Evolutionary conservation across 2,113 vertebrate genomes (phyloP).

Genomic region (Prinia subflava): DNA sequence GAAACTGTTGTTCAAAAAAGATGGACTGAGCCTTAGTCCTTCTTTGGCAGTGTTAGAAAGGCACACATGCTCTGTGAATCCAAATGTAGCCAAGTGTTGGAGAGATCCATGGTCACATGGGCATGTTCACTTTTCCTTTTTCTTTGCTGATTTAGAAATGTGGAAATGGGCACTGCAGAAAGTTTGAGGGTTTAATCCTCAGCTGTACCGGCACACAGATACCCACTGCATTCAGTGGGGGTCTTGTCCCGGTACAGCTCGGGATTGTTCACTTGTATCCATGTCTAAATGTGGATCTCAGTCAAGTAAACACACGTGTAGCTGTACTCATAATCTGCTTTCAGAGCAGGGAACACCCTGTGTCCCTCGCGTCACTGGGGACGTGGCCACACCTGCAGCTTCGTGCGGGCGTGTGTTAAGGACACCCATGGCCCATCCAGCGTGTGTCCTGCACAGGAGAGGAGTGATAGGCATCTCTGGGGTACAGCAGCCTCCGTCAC

Average conservation of each 20-base stretch:
- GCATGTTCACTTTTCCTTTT: neutral
- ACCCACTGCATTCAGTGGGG: fast-evolving
- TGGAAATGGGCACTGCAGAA: neutral
- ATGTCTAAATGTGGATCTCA: neutral
- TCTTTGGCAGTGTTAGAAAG: neutral
- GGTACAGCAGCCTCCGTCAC: neutral
- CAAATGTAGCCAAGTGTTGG: neutral
- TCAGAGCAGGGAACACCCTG: neutral
- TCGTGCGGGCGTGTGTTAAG: fast-evolving
- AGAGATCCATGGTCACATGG: neutral
- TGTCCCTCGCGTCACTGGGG: neutral
- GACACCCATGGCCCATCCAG: neutral
- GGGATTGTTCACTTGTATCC: neutral
- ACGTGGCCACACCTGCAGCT: neutral
- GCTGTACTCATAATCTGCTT: neutral
- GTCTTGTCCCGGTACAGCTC: neutral
- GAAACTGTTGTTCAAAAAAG: neutral
- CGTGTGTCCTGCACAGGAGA: neutral
- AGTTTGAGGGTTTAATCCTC: neutral
- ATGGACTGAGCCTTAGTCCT: neutral
- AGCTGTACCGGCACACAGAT: neutral
- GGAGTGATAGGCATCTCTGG: neutral
- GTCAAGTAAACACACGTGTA: neutral
- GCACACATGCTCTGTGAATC: neutral
- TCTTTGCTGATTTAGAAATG: neutral